Base-by-base conservation (phyloP, 2,888 invertebrate species). In the Xylophagus ater region DNA sequence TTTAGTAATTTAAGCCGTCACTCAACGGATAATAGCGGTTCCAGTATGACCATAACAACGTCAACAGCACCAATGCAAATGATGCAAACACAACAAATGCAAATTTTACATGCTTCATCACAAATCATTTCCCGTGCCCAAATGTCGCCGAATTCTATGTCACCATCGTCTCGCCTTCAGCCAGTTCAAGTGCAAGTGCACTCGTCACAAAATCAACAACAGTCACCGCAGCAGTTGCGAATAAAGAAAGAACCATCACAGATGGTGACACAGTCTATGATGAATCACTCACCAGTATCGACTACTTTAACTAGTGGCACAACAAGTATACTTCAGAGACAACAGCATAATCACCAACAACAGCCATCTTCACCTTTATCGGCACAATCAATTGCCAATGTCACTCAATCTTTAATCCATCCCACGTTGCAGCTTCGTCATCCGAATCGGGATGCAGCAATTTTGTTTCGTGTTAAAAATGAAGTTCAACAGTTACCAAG, bases 391-490 rank as follows among this genome's bases (percentile, higher is more conserved):
- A 48, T 55, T 43, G 53, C 55, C 19, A 56, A 53, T 28, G 52
- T 58, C 40, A 54, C 58, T 4, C 57, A 59, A 42, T 56, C 60
- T 12, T 51, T 63, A 9, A 54, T 70, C 50, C 69, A 70, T 43
- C 61, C 64, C 24, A 65, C 69, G 21, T 57, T 69, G 41, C 62
- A 70, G 26, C 47, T 71, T 45, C 64, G 68, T 3, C 70, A 71
- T 53, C 70, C 68, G 12, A 59, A 55, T 39, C 60, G 66, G n/a
- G 65, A 65, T 40, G 62, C 64, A 2, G 60, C 61, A 18, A 57
- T 65, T 17, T 45, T 65, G 37, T 64, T 65, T 49, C 60, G 65
- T 9, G 64, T 65, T 9, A 65, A 65, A 51, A 62, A 60, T 47
- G 65, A 65, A 45, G 60, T 56, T 15, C 42, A 14, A 20, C 40